Percentiles rank a stretch among this genome's conserved stretches.
Evolutionary conservation across 2,888 invertebrate genomes (phyloP).

Genomic region (Allolobophora icterica): DNA sequence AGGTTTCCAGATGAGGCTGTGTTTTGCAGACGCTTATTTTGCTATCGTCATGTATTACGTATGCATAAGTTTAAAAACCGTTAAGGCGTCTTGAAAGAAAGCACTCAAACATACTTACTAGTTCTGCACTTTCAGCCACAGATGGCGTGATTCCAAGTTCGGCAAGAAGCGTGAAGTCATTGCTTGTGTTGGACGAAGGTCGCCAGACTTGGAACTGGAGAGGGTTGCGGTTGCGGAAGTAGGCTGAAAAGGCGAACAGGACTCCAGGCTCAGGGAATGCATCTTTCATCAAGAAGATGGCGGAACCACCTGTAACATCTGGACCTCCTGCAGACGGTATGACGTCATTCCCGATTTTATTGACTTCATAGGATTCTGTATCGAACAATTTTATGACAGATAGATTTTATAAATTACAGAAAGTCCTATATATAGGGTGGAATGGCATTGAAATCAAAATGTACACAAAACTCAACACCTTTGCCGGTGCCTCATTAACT

Average conservation of each 20-base stretch:
- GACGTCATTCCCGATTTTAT: constrained; percentile 18
- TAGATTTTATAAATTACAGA: not conserved
- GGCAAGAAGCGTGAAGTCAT: constrained; percentile 13
- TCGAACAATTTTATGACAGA: not conserved
- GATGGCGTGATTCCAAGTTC: constrained; percentile 33
- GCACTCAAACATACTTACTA: constrained; percentile 27
- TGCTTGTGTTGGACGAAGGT: constrained; percentile 24
- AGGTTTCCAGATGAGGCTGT: too few relatives aligned
- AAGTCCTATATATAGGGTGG: not conserved
- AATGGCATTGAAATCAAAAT: not conserved
- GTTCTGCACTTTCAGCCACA: constrained; percentile 29
- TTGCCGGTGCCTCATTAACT: not conserved
- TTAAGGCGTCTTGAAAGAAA: too few relatives aligned
- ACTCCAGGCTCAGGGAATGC: constrained; percentile 30
- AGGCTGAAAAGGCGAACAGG: constrained; percentile 38
- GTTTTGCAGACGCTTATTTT: too few relatives aligned
- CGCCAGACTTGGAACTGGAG: constrained; percentile 38
- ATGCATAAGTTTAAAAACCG: too few relatives aligned
- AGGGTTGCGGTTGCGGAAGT: constrained; percentile 31
- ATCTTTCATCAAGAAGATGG: constrained; percentile 10
- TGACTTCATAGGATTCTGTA: constrained; percentile 23
- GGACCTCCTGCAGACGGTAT: constrained; percentile 5
- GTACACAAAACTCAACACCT: not conserved
- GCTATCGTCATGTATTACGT: too few relatives aligned
- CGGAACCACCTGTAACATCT: constrained; percentile 28